A percentile compares a stretch with the other conserved stretches of the same genome.
These are phyloP conservation scores for Alviniconcha strummeri DNA, from an alignment of 2,888 invertebrate species.

Conservation along the genomic window DNA sequence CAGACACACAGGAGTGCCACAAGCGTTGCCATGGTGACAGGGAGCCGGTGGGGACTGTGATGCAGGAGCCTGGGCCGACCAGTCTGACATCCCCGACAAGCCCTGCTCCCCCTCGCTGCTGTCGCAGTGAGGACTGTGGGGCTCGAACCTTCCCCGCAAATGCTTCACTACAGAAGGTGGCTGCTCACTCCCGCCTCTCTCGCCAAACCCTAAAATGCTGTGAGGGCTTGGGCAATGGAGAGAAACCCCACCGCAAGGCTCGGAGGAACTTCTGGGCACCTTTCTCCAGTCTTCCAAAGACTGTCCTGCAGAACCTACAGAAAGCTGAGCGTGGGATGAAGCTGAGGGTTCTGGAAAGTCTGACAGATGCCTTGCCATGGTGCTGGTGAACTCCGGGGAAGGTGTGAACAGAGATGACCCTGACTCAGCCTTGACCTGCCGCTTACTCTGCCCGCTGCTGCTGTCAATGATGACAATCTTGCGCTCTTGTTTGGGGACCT, in stretches of 20 bases:
- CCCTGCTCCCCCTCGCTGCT: neutral
- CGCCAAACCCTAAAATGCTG: neutral
- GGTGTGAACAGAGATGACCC: neutral
- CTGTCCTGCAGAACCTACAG: neutral
- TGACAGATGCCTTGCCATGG: slow-evolving; percentile 2
- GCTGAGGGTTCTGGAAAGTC: neutral
- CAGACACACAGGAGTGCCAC: neutral
- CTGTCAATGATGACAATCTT: slow-evolving; percentile 58
- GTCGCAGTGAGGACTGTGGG: slow-evolving; percentile 27
- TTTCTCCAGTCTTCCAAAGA: neutral
- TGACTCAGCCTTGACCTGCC: neutral
- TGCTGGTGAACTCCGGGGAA: neutral
- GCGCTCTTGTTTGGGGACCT: slow-evolving; percentile 34
- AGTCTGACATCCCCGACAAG: neutral
- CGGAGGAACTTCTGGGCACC: neutral
- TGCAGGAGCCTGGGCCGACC: neutral
- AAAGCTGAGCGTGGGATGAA: neutral
- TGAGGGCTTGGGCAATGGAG: neutral
- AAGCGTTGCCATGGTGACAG: neutral
- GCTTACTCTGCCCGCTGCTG: slow-evolving; percentile 29
- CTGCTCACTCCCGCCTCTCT: slow-evolving; percentile 31
- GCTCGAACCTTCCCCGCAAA: slow-evolving; percentile 55
- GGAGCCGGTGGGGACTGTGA: neutral
- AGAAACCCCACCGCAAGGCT: neutral
- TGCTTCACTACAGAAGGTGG: slow-evolving; percentile 47